Percentiles rank a stretch among this genome's conserved stretches.
phyloP scores from a whole-genome alignment of 2,113 vertebrate genomes.

The Etheostoma spectabile region DNA sequence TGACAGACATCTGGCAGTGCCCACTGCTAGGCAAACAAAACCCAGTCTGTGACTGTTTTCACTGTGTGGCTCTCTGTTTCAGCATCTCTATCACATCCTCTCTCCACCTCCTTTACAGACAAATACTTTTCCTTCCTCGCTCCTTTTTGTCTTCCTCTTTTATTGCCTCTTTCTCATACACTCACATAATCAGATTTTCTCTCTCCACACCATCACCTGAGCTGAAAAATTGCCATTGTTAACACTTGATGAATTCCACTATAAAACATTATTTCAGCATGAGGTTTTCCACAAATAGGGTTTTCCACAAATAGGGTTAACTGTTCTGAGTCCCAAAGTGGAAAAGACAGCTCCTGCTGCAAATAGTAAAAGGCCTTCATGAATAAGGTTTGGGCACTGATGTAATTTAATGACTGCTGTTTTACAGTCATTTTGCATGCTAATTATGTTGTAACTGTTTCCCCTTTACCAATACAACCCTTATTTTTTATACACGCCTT shows the following conservation, averaged over 20 bases:
- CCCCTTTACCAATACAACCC: slow-evolving; percentile 36
- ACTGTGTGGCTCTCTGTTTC: slow-evolving; percentile 39
- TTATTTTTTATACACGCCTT: slow-evolving; percentile 14
- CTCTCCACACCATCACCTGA: slow-evolving; percentile 23
- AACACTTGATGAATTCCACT: slow-evolving; percentile 65
- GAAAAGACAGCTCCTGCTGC: slow-evolving; percentile 63
- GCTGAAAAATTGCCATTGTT: slow-evolving; percentile 46
- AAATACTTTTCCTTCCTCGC: slow-evolving; percentile 32
- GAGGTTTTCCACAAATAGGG: slow-evolving; percentile 56
- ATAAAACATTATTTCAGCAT: slow-evolving; percentile 61
- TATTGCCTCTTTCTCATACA: background rate
- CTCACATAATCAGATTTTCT: slow-evolving; percentile 16
- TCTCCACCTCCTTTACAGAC: slow-evolving; percentile 29
- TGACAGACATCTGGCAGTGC: slow-evolving; percentile 79
- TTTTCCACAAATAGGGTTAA: slow-evolving; percentile 61
- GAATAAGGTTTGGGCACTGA: slow-evolving; percentile 54
- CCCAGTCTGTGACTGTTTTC: slow-evolving; percentile 62
- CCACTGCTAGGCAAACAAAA: slow-evolving; percentile 65
- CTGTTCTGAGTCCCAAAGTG: slow-evolving; percentile 62
- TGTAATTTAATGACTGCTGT: slow-evolving; percentile 58
- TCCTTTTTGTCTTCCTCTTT: slow-evolving; percentile 19
- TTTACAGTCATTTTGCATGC: slow-evolving; percentile 42
- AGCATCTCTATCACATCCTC: slow-evolving; percentile 47
- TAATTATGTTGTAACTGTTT: slow-evolving; percentile 59
- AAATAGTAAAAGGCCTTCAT: slow-evolving; percentile 51